Percentiles rank a stretch among this genome's conserved stretches.
These are phyloP conservation scores for Stercorarius parasiticus DNA, from an alignment of 2,113 vertebrate genomes.

Conservation along the genomic window DNA sequence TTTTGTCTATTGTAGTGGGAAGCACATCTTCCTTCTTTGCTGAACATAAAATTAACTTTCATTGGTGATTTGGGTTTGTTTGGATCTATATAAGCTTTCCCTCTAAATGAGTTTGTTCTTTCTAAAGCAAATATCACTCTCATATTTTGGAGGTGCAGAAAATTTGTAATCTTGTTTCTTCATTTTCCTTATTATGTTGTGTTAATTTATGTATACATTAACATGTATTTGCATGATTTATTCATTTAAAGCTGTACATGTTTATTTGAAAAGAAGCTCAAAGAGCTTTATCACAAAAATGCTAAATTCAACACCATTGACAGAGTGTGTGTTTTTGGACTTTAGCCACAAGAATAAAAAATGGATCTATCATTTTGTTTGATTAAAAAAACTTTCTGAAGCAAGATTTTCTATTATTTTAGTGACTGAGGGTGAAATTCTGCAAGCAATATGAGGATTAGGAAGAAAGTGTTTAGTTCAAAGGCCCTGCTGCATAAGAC, in stretches of 20 bases:
- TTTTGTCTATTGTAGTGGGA: slow-evolving; percentile 58
- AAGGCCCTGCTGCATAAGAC: neutral
- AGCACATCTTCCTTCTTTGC: slow-evolving; percentile 64
- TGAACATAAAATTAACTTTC: slow-evolving; percentile 72
- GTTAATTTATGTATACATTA: slow-evolving; percentile 79
- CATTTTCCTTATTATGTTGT: slow-evolving; percentile 75
- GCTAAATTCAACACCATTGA: slow-evolving; percentile 46
- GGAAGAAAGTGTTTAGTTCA: neutral
- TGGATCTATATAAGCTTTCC: slow-evolving; percentile 66
- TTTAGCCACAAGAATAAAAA: slow-evolving; percentile 41
- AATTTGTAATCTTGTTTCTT: slow-evolving; percentile 77
- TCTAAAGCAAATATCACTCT: slow-evolving; percentile 74
- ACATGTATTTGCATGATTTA: slow-evolving; percentile 79
- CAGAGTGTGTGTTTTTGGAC: slow-evolving; percentile 52
- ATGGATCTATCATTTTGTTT: neutral
- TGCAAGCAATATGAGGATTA: neutral
- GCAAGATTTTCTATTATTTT: slow-evolving; percentile 20
- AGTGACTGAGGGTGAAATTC: slow-evolving; percentile 2
- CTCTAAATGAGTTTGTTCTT: slow-evolving; percentile 75
- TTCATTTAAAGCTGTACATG: slow-evolving; percentile 75
- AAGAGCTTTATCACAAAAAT: slow-evolving; percentile 66
- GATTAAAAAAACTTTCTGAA: slow-evolving; percentile 36
- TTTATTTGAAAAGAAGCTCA: slow-evolving; percentile 71
- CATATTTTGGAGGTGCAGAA: slow-evolving; percentile 76
- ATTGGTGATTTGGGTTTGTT: slow-evolving; percentile 71